Evolutionary conservation across 2,888 invertebrate genomes (phyloP), one percentile per base, ranked within the genome.

Genomic region (Chirona hameri): DNA sequence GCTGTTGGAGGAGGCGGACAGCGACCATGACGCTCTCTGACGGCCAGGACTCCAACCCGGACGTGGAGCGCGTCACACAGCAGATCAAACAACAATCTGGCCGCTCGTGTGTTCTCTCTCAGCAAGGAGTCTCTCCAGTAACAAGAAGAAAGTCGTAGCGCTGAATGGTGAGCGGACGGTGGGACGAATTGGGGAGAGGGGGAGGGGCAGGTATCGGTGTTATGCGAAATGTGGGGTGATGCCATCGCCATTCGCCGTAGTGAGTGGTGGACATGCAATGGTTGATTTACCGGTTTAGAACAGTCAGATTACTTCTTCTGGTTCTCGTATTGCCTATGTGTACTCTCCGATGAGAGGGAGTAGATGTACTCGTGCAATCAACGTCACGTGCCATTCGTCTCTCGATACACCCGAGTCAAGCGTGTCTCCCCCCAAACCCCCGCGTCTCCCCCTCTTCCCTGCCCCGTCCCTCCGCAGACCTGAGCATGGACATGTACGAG

Each of bases 11-110:
- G 79, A 46, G 21, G 27, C 3, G 7, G 79, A 83, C 52, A 1
- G 14, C 7, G 29, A 48, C 52, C 60, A 72, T 31, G 60, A 31
- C 21, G 18, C 57, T 5, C 27, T 79, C 29, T n/a, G 65, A 72
- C 57, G 31, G 39, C 15, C 60, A 46, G 83, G 82, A 82, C 55
- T 84, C 82, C 60, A 82, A 91, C 82, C 84, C 90, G 92, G 93
- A 94, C 86, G 91, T 94, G 4, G 95, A 95, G 87, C 92, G 92
- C 9, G 93, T 94, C 0, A 90, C 93, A 3, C 90, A 91, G 81
- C 93, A 93, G 86, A 18, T 83, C 21, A 84, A 85, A 15, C 84
- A 84, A 48, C n/a, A 87, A 90, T 85, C 91, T 91, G 86, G 85
- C 87, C 24, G 91, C 96, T 14, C 91, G 92, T 82, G 91, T 97